These are phyloP conservation scores for Rhineura floridana DNA, from an alignment of 2,113 vertebrate species.

Conservation along the genomic window DNA sequence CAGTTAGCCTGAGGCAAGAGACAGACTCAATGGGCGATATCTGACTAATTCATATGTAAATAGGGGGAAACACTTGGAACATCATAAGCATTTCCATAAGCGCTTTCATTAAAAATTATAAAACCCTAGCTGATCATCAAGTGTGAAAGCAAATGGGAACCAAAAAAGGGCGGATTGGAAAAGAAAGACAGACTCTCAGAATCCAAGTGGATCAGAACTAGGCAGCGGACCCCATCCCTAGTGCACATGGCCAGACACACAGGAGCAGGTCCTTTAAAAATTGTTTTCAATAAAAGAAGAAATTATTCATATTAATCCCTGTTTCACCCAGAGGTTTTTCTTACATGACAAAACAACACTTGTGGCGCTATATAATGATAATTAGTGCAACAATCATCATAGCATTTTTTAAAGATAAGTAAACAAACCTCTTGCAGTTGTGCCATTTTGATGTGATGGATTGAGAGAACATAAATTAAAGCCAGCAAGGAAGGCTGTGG, in stretches of 20 bases:
- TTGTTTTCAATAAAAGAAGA: background rate
- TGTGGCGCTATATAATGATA: background rate
- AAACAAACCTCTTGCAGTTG: background rate
- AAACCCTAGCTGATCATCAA: too few species aligned
- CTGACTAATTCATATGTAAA: too few species aligned
- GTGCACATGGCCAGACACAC: background rate
- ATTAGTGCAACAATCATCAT: background rate
- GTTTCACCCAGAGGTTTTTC: background rate
- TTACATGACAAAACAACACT: background rate
- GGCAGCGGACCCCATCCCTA: too few species aligned
- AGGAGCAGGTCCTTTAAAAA: background rate
- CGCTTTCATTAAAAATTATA: too few species aligned
- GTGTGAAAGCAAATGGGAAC: too few species aligned
- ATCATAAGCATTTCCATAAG: too few species aligned
- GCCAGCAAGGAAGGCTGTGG: background rate
- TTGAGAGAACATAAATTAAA: background rate
- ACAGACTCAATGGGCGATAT: too few species aligned
- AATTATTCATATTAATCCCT: background rate
- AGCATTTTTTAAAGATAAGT: background rate
- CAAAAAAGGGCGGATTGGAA: too few species aligned
- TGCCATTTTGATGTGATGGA: background rate
- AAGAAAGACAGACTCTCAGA: too few species aligned
- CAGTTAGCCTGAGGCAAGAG: too few species aligned
- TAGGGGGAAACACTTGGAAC: too few species aligned
- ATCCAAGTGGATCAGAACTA: too few species aligned